Conservation (phyloP, 2,113 vertebrate species). For the Phaetusa simplex region DNA sequence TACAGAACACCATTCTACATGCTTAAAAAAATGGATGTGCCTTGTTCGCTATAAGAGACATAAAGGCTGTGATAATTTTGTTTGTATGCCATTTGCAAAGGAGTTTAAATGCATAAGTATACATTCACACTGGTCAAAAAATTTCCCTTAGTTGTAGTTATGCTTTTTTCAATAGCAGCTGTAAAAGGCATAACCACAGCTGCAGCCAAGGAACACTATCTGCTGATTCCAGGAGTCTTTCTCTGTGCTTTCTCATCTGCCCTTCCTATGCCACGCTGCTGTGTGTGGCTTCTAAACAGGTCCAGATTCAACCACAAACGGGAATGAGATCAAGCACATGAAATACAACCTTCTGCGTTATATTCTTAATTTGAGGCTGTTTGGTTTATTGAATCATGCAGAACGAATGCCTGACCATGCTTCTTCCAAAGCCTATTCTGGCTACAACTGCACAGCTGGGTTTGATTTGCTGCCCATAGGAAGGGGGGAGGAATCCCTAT, state of each 20-base stretch:
- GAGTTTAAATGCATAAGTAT: neutral
- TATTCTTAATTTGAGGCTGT: constrained; percentile 31
- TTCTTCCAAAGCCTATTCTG: constrained; percentile 30
- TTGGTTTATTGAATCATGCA: constrained; percentile 44
- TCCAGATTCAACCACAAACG: constrained; percentile 10
- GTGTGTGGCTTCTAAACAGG: constrained; percentile 27
- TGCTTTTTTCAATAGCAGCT: neutral
- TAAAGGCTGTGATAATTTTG: neutral
- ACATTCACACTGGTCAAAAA: neutral
- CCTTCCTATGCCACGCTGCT: neutral
- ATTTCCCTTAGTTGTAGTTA: neutral
- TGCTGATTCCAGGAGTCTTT: neutral
- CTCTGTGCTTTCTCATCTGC: constrained; percentile 26
- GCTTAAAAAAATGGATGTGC: neutral
- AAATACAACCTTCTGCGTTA: constrained; percentile 41
- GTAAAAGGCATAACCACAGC: neutral
- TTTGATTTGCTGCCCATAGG: constrained; percentile 57
- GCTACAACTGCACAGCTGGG: constrained; percentile 44
- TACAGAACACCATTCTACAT: neutral
- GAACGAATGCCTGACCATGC: constrained; percentile 49
- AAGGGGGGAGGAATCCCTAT: constrained; percentile 21
- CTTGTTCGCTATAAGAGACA: neutral
- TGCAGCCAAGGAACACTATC: constrained; percentile 9
- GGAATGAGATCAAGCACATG: constrained; percentile 50
- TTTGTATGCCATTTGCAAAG: neutral